Evolutionary conservation across 1,140 invertebrate genomes (phyloP), one percentile per base, ranked within the genome.

Genomic region (Solenopsis invicta): DNA sequence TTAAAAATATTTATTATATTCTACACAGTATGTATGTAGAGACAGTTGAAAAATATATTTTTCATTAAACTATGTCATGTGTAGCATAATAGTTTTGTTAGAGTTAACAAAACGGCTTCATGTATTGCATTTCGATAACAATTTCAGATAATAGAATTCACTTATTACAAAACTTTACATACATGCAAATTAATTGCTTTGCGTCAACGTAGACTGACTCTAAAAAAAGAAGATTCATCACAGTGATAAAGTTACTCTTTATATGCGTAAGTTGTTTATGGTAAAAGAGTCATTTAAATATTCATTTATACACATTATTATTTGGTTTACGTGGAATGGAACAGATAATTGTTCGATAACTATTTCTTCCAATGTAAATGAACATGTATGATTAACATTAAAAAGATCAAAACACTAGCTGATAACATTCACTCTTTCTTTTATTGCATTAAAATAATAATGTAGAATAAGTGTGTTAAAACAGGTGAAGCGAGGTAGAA

Each of bases 1-100:
- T 50, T 50, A 24, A 69, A 69, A 69, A 67, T 85, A 64, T 24
- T 24, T 76, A 48, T 52, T 86, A n/a, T 67, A 78, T 21, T 13
- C 8, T 61, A 48, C 13, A 59, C 13, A 37, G 29, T 29, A 9
- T 71, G 48, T 21, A 67, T 66, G 37, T 67, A 67, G 3, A 62
- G 18, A 54, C 10, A 81, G 12, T 24, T 84, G 18, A 29, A 74
- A 82, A 74, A 50, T 75, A 82, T 82, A 61, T 74, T 62, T 84
- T 81, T 75, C 9, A 24, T 8, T 62, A 48, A 61, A 59, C 50
- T 34, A 61, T 4, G 29, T 67, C 5, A 21, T 66, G 37, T 52
- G 16, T 41, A 52, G 13, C 54, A 13, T 69, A 54, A 71, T 29
- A 45, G 8, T 21, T 64, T 66, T 16, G 37, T 71, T 56, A 24